Base-by-base conservation (phyloP, 35 echinoderm and acorn worm genomes). In the Acanthaster planci region DNA sequence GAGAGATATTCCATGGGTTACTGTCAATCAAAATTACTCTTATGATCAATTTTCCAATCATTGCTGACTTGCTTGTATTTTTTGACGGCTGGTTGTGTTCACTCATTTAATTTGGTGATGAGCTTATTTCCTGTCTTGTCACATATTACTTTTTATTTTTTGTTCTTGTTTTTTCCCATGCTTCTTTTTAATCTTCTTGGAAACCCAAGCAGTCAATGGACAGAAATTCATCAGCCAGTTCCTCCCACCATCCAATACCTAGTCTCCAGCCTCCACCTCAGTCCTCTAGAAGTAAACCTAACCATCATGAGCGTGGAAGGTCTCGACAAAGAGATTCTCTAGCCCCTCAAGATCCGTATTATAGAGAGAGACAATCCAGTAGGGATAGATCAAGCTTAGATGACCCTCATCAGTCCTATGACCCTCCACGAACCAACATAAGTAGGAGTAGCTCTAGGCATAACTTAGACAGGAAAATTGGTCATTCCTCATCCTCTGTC, bases 391-490 rank as follows among this genome's bases (percentile, higher is more conserved):
- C 29, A 1, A 31, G 21, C 30, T 72, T 47, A 47, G 42, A 72
- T 34, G 26, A 26, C 30, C 64, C 23, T 27, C 26, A 72, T 31
- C 34, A 31, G 14, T 26, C 64, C 30, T 72, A 72, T 8, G 64
- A 34, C 30, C 21, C 34, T 26, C 64, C 64, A 26, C 8, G 64
- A 26, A 34, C 26, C 9, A 10, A 72, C 30, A 35, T 72, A 35
- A 72, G 64, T 72, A 2, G 15, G 15, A 72, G 29, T 72, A 23
- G 23, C 15, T 72, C 64, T 72, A 72, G 64, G 64, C 22, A 72
- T 72, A 72, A 72, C 64, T 72, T 72, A 72, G 64, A 72, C 34
- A 72, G 64, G 64, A 72, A 72, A 72, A 72, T 30, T 4, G 64
- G 34, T 2, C 64, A 35, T 2, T 30, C 64, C 2, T 7, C 64